Percentiles rank a stretch among this genome's conserved stretches.
Conservation (phyloP, 2,113 vertebrate species). For the Xiphophorus maculatus region DNA sequence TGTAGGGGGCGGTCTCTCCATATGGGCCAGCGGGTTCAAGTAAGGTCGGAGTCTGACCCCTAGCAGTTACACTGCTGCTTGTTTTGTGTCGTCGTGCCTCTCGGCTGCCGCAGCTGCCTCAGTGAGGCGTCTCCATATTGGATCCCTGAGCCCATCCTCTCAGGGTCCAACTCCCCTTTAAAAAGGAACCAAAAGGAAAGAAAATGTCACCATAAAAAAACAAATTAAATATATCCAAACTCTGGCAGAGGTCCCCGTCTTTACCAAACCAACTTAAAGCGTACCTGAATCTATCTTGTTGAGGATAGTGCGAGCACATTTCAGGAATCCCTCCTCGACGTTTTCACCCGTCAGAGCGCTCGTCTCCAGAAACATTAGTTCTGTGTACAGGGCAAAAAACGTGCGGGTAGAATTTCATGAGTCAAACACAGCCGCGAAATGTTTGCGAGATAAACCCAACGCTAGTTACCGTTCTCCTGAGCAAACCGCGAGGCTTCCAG, state of each 20-base stretch:
- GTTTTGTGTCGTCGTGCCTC: constrained; percentile 81
- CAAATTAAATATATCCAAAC: background rate
- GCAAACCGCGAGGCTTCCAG: constrained; percentile 92
- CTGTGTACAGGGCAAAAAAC: constrained; percentile 55
- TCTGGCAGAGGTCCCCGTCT: background rate
- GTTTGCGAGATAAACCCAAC: background rate
- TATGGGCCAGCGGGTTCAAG: constrained; percentile 39
- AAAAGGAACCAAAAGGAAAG: background rate
- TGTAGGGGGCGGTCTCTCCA: constrained; percentile 56
- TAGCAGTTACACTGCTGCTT: constrained; percentile 91
- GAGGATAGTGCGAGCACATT: constrained; percentile 90
- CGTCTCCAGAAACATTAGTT: constrained; percentile 93
- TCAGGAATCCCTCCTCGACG: constrained; percentile 91
- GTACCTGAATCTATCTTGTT: constrained; percentile 93
- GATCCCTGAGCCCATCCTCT: constrained; percentile 95
- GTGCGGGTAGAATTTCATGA: background rate
- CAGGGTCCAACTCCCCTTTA: constrained; percentile 91
- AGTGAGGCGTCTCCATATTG: constrained; percentile 90
- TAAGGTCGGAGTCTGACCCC: constrained; percentile 46
- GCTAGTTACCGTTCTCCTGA: constrained; percentile 87
- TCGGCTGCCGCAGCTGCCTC: constrained; percentile 88
- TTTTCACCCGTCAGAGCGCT: constrained; percentile 93
- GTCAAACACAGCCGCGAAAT: background rate
- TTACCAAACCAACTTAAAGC: constrained; percentile 1
- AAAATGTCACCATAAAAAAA: background rate